These are phyloP conservation scores for Ceratotherium simum DNA, from an alignment of 2,113 vertebrate species.

Conservation along the genomic window DNA sequence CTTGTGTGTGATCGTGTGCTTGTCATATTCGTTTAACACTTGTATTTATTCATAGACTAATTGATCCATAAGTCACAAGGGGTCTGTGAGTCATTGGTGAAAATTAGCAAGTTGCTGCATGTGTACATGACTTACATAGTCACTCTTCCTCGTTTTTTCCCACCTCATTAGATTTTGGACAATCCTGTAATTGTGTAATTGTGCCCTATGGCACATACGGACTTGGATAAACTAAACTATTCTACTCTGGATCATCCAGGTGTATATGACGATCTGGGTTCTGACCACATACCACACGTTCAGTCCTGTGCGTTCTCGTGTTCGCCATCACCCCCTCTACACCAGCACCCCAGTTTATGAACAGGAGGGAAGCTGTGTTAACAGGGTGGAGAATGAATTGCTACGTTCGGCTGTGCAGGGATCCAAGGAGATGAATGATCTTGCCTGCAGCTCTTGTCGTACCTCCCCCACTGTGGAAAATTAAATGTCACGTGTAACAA, in stretches of 20 bases:
- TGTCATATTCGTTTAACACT: conserved; percentile 25
- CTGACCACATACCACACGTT: not conserved
- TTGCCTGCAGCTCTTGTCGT: conserved; percentile 71
- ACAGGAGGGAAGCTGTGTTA: not conserved
- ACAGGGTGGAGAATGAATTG: conserved; percentile 73
- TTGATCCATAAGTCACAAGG: conserved; percentile 35
- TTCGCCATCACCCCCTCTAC: not conserved
- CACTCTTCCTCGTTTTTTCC: not conserved
- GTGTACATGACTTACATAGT: not conserved
- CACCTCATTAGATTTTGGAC: not conserved
- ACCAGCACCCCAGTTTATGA: not conserved
- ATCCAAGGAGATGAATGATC: conserved; percentile 83
- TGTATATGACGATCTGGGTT: not conserved
- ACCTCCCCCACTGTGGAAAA: conserved; percentile 78
- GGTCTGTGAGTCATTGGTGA: conserved; percentile 6
- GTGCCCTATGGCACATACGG: not conserved
- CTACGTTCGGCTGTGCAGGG: conserved; percentile 63
- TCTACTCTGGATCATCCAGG: not conserved
- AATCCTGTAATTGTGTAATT: not conserved
- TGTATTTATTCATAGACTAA: conserved; percentile 39
- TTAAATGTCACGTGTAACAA: conserved; percentile 84
- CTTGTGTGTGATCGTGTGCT: not conserved
- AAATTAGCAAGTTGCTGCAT: not conserved
- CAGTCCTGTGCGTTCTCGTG: not conserved
- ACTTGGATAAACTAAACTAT: not conserved